Evolutionary conservation across 2,797 vertebrate species (phyloP), one percentile per base, ranked within the genome.

Genomic region (Dendrocincla tyrannina): DNA sequence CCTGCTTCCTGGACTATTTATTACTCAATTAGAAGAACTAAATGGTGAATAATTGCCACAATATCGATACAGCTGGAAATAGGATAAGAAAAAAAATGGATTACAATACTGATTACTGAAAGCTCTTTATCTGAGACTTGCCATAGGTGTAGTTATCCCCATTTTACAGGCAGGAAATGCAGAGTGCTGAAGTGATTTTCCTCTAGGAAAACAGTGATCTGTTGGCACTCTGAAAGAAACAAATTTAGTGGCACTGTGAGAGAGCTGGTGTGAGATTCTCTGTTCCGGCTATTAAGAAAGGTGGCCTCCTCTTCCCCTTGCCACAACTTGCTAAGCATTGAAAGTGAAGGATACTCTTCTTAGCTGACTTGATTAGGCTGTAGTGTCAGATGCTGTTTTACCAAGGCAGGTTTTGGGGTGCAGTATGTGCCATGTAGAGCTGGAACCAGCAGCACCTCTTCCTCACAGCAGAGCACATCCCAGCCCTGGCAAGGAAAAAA

Each of bases 11-110:
- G 67, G 56, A 85, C 88, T 91, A 79, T 85, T 88, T 93, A 87
- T 90, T 96, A 74, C 32, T 70, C 88, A 91, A 70, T 95, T 90
- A 94, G 49, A 79, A 88, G 70, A 92, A 46, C 50, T 94, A 82
- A 81, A 70, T 88, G 70, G 37, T 89, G 74, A 96, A 88, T 89
- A 86, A 96, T 91, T 92, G 53, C 62, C 62, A 86, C 17, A 76
- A 39, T 94, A 92, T 92, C 0, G 1, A 91, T 91, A 91, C 11
- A 77, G 17, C 50, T 90, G 59, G 63, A 93, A 93, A 93, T 44
- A 91, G 85, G 94, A 50, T 53, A 81, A 69, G 39, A 85, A 93
- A 70, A 63, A 78, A 90, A 87, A 37, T 18, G 37, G 30, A 56
- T 93, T 95, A 87, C 25, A 70, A 33, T 82, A 64, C 44, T 7